Percentiles rank a stretch among this genome's conserved stretches.
Evolutionary conservation across 2,797 vertebrate species (phyloP).

Genomic region (Bradypodion pumilum): DNA sequence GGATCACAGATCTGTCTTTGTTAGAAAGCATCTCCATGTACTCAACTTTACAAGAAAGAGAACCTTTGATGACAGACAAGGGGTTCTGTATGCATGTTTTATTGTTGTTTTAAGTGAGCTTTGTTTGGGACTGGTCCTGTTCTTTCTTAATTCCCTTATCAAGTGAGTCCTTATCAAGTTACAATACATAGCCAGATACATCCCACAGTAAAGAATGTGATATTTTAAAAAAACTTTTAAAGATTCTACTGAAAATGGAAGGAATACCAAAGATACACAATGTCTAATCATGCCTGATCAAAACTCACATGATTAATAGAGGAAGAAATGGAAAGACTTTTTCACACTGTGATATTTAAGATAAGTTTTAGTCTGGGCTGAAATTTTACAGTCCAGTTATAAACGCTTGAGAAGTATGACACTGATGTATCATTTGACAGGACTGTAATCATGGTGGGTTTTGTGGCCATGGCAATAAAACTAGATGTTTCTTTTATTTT

Average conservation of each 20-base stretch:
- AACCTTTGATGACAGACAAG: background rate
- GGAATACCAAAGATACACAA: background rate
- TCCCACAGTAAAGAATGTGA: background rate
- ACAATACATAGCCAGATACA: background rate
- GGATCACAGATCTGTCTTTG: background rate
- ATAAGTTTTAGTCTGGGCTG: constrained; percentile 9
- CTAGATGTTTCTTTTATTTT: background rate
- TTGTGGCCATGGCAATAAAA: background rate
- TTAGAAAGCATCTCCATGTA: background rate
- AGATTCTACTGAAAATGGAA: background rate
- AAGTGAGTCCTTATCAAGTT: background rate
- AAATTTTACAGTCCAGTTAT: background rate
- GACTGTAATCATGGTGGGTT: background rate
- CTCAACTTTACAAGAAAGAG: background rate
- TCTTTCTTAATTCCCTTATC: background rate
- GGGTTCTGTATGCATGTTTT: background rate
- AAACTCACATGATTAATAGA: background rate
- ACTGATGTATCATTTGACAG: constrained; percentile 25
- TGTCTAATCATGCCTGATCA: background rate
- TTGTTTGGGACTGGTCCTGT: background rate
- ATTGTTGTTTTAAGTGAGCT: background rate
- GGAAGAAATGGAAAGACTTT: background rate
- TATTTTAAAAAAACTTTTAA: background rate
- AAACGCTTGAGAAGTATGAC: constrained; percentile 4
- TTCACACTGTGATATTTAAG: constrained; percentile 1